Evolutionary conservation across 2,888 invertebrate species (phyloP), one percentile per base, ranked within the genome.

Genomic region (Euproctis similis): DNA sequence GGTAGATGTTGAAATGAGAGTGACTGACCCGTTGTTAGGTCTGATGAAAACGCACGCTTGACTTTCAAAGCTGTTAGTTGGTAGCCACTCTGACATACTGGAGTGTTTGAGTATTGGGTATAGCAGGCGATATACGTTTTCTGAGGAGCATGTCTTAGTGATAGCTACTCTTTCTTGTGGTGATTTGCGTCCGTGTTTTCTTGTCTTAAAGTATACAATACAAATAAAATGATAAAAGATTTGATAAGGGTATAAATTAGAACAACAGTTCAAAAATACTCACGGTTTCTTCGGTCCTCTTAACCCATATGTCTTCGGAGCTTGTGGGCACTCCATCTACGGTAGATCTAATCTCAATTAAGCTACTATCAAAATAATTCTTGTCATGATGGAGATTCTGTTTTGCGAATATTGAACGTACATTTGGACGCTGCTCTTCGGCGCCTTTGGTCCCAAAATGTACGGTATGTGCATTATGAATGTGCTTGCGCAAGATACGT

Each of bases 281-380:
- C 68, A 90, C 90, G 70, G 86, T 85, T 48, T 85, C 66, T 28
- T 88, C 86, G 8, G 75, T 67, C 53, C 91, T 77, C 53, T 88
- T 88, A 14, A 92, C 85, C 92, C 92, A 92, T 48, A 92, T 87
- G 47, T 92, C 91, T 56, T 92, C 92, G 1, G 67, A 66, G 50
- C 89, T 88, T 23, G 90, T 38, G 1, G 88, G 87, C 21, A 86
- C 77, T 46, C 87, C 89, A 39, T 89, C 88, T n/a, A 90, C 90
- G 31, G 87, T 87, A 46, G 90, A 90, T 62, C 92, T 91, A 73
- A 94, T 92, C 73, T 92, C 93, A 51, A 94, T 90, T 45, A 94
- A 81, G 41, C 92, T 92, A 47, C 90, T 90, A 73, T 94, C 94
- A 62, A 94, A 94, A 82, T 92, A 94, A 42, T 90, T 86, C 59